Percentiles rank a stretch among this genome's conserved stretches.
These are phyloP conservation scores for Hyles vespertilio DNA, from an alignment of 1,140 invertebrate genomes.

Conservation along the genomic window DNA sequence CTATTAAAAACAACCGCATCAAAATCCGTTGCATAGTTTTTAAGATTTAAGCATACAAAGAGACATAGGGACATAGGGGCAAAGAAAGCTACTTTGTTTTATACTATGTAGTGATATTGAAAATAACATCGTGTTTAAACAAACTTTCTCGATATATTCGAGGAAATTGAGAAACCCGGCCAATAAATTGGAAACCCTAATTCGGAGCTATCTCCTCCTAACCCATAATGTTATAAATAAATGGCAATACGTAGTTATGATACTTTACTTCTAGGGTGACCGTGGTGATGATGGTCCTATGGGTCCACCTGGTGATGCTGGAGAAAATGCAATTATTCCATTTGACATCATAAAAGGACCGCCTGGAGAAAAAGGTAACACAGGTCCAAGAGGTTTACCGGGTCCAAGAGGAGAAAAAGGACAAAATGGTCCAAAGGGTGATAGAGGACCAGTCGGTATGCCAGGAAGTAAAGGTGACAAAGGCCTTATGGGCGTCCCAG, in stretches of 20 bases:
- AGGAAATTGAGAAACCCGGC: too few relatives aligned
- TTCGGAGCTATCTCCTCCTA: background rate
- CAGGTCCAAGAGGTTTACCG: slow-evolving; percentile 51
- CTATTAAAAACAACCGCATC: too few relatives aligned
- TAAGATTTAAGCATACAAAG: too few relatives aligned
- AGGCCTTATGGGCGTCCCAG: slow-evolving; percentile 70
- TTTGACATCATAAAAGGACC: slow-evolving; percentile 47
- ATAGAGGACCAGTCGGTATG: slow-evolving; percentile 77
- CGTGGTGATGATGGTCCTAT: slow-evolving; percentile 16
- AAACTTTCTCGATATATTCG: too few relatives aligned
- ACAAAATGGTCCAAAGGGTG: slow-evolving; percentile 65
- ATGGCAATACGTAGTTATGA: background rate
- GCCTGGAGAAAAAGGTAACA: slow-evolving; percentile 77
- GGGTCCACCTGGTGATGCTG: slow-evolving; percentile 18
- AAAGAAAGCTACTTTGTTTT: too few relatives aligned
- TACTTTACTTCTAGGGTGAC: slow-evolving; percentile 62
- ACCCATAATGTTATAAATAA: background rate
- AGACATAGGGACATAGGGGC: too few relatives aligned
- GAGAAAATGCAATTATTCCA: slow-evolving; percentile 73
- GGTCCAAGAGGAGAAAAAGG: slow-evolving; percentile 80
- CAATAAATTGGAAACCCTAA: too few relatives aligned
- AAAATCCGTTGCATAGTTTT: too few relatives aligned
- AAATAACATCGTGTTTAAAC: too few relatives aligned
- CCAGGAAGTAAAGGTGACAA: slow-evolving; percentile 80
- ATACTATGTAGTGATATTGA: too few relatives aligned